These are phyloP conservation scores for Limanda limanda DNA, from an alignment of 2,113 vertebrate species.

Conservation along the genomic window DNA sequence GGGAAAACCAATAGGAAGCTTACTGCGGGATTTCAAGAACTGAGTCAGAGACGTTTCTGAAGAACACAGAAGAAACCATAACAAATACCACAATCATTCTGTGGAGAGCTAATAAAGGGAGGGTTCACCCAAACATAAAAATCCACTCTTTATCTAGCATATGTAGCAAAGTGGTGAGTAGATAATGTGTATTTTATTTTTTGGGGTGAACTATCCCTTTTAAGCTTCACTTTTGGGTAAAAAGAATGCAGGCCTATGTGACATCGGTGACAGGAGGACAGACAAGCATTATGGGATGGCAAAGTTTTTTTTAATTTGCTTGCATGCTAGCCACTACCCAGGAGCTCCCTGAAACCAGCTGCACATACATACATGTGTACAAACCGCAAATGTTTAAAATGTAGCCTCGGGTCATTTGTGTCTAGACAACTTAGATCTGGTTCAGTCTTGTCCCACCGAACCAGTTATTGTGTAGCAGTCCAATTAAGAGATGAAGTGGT, in stretches of 20 bases:
- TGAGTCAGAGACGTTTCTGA: constrained; percentile 28
- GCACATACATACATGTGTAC: constrained; percentile 27
- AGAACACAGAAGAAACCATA: constrained; percentile 12
- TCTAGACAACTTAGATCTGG: constrained; percentile 14
- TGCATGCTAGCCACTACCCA: constrained; percentile 13
- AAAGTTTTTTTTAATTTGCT: neutral
- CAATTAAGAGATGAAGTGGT: constrained; percentile 37
- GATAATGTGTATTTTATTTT: no score
- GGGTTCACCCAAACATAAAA: no score
- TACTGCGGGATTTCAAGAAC: constrained; percentile 17
- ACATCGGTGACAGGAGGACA: constrained; percentile 28
- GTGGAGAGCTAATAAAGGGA: neutral
- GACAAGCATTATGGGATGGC: constrained; percentile 9
- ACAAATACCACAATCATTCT: constrained; percentile 35
- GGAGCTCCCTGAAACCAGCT: constrained; percentile 37
- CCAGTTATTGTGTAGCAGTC: constrained; percentile 2
- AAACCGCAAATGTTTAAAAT: constrained; percentile 40
- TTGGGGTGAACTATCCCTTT: neutral
- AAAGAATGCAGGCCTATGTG: constrained; percentile 46
- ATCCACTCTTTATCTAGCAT: neutral
- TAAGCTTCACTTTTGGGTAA: constrained; percentile 27
- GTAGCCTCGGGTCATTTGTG: constrained; percentile 18
- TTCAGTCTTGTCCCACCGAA: neutral
- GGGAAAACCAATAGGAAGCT: constrained; percentile 29
- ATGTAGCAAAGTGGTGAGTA: no score